These are phyloP conservation scores for Rattus norvegicus DNA, from an alignment of 2,113 vertebrate species.

Conservation along the genomic window GRCr8 NC_086039.1:29505501-29506000, in stretches of 20 bases:
- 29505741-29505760: not conserved
- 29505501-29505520: no score
- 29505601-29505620: no score
- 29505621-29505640: no score
- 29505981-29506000: not conserved
- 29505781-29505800: not conserved
- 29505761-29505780: not conserved
- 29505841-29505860: not conserved
- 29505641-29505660: no score
- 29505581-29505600: no score
- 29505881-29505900: not conserved
- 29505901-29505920: constrained; percentile 10
- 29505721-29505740: not conserved
- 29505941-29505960: not conserved
- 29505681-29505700: not conserved
- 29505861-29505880: not conserved
- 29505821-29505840: not conserved
- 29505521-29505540: no score
- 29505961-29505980: not conserved
- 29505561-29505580: no score
- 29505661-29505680: not conserved
- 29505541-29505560: no score
- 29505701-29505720: not conserved
- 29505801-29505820: not conserved
- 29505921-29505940: not conserved